Evolutionary conservation across 2,797 vertebrate genomes (phyloP), one percentile per base, ranked within the genome.

Genomic region (Oreochromis grahami): DNA sequence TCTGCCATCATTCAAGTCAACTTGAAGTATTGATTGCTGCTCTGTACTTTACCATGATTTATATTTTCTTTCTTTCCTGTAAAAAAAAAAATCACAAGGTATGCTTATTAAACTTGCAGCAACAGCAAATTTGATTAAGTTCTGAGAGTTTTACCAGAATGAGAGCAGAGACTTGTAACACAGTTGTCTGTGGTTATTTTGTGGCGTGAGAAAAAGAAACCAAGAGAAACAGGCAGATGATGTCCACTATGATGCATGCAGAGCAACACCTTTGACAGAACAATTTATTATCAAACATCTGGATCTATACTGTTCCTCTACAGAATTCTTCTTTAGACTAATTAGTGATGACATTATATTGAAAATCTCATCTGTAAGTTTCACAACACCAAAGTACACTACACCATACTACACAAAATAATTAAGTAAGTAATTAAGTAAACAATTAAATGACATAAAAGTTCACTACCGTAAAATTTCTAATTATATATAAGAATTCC

Each of bases 151-250:
- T 58, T 10, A 10, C 21, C 26, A 58, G 26, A 58, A 17, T 58
- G 2, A 58, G 15, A 17, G 2, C 0, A 17, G 15, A 58, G 15
- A 58, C 0, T 0, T 58, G 55, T 0, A 58, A 58, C 55, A 58
- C 3, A 32, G 26, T 1, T 58, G 55, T 32, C 15, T 58, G 55
- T 32, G 55, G 55, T 58, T 32, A 17, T 17, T 8, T 58, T 58
- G 55, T 58, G 15, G 17, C 4, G 8, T n/a, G 48, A 51, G 55
- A 58, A 58, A 58, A 58, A 17, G 55, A 58, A 58, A 58, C 55
- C 26, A 32, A 58, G 26, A 58, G 5, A 58, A 58, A 32, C 0
- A 32, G 55, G 55, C 55, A 58, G 26, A 32, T 58, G 26, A 1
- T 58, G 55, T 58, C 55, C 26, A 32, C 26, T 4, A 10, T 32